Base-by-base conservation (phyloP, 2,797 vertebrate species). In the Channallabes apus region DNA sequence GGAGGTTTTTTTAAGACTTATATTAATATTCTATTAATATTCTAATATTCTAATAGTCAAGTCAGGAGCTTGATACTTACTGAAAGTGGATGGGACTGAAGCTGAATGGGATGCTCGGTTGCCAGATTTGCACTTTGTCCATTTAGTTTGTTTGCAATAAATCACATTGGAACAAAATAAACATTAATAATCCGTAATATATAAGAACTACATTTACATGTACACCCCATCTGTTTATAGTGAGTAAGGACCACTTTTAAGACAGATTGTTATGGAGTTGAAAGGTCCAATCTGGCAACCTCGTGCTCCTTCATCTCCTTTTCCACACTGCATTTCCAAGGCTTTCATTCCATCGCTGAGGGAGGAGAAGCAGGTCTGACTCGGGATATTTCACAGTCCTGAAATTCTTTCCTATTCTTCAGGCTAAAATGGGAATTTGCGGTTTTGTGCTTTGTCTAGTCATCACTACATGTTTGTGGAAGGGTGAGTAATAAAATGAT, bases 401-500 rank as follows among this genome's bases (percentile, higher is more conserved):
- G 20, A 46, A 51, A 35, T 61, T 59, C 12, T 7, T 41, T 17
- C n/a, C 22, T 22, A 3, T 79, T 69, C 72, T 56, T 0, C n/a
- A 46, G 8, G 59, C 17, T 18, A 87, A 56, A 83, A 90, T 95
- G 94, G 90, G 87, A 67, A 67, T 89, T 22, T 67, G 84, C 24
- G 86, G 87, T 84, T 71, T 89, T 73, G 80, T 91, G 85, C 86
- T 94, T 38, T 89, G 88, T 65, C 75, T 92, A 6, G 86, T 89
- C 3, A 87, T 91, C 78, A n/a, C 86, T 41, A 67, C 87, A 27
- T 91, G 88, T 87, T 82, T 91, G 18, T 85, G 94, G 72, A 86
- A 89, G 84, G 94, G 95, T 95, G 89, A 83, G 93, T 72, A 81
- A 51, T 12, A 38, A n/a, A 73, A 72, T 12, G 35, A 18, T 27